phyloP scores from a whole-genome alignment of 2,113 vertebrate genomes.

The Progne subis region DNA sequence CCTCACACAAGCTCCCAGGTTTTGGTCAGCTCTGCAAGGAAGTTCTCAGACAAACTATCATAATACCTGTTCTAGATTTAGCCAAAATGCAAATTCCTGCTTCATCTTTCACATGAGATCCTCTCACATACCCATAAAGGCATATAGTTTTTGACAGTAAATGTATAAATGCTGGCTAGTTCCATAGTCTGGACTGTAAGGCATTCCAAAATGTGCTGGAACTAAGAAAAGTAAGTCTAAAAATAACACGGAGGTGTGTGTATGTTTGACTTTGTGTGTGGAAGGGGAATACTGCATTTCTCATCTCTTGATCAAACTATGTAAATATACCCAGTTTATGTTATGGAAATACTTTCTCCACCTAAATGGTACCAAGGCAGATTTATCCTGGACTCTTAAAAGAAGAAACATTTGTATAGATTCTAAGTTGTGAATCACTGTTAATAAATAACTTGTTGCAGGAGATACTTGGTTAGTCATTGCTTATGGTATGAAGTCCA shows the following conservation, averaged over 20 bases:
- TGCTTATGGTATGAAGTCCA: background rate
- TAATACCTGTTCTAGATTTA: background rate
- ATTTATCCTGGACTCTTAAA: background rate
- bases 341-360: background rate
- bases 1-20: background rate
- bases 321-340: background rate
- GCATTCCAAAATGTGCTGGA: background rate
- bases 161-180: background rate
- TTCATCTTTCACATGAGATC: background rate
- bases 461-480: background rate
- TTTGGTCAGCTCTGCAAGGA: background rate
- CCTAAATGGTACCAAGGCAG: background rate
- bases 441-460: slow-evolving; percentile 6
- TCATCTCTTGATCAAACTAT: background rate
- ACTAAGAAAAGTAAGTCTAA: background rate
- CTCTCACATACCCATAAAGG: background rate
- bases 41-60: background rate
- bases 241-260: background rate
- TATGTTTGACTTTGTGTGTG: background rate
- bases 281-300: background rate
- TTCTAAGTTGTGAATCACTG: background rate
- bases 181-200: background rate
- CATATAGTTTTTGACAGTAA: background rate
- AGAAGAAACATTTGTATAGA: background rate
- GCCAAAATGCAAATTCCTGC: background rate